Conservation (phyloP, 2,888 invertebrate species). For the Tryphoninae sp. region DNA sequence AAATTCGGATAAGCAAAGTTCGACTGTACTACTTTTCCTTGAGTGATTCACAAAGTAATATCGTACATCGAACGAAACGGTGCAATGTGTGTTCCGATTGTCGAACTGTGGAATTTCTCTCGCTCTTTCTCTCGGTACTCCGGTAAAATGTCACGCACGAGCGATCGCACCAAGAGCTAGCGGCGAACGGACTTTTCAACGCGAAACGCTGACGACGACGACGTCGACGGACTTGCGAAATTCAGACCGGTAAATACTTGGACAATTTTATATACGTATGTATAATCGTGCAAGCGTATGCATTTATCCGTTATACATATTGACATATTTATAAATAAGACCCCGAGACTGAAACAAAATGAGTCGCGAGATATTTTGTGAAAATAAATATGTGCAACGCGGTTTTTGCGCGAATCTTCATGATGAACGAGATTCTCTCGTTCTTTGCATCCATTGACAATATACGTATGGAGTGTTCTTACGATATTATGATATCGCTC, state of each 20-base stretch:
- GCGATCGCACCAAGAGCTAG: conserved; percentile 30
- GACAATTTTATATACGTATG: conserved; percentile 10
- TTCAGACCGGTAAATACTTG: conserved; percentile 23
- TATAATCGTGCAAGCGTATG: background rate
- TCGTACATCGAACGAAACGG: background rate
- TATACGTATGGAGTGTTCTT: background rate
- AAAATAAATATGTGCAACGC: conserved; percentile 46
- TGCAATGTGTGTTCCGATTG: conserved; percentile 24
- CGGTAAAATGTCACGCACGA: conserved; percentile 54
- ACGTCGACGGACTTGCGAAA: conserved; percentile 31
- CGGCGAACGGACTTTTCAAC: conserved; percentile 43
- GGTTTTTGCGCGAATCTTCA: conserved; percentile 21
- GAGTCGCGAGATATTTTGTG: conserved; percentile 19
- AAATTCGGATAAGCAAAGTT: too few relatives aligned
- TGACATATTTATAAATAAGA: conserved; percentile 2
- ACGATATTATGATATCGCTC: conserved; percentile 21
- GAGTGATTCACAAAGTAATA: background rate
- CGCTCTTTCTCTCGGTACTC: background rate
- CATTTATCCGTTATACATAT: background rate
- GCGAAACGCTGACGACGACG: conserved; percentile 24
- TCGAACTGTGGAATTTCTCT: conserved; percentile 27
- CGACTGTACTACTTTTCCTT: too few relatives aligned
- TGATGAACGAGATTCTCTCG: conserved; percentile 11
- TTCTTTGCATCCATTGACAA: conserved; percentile 26
- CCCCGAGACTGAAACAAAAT: conserved; percentile 30